phyloP scores from a whole-genome alignment of 2,113 vertebrate species.

The Chelonoidis abingdonii region DNA sequence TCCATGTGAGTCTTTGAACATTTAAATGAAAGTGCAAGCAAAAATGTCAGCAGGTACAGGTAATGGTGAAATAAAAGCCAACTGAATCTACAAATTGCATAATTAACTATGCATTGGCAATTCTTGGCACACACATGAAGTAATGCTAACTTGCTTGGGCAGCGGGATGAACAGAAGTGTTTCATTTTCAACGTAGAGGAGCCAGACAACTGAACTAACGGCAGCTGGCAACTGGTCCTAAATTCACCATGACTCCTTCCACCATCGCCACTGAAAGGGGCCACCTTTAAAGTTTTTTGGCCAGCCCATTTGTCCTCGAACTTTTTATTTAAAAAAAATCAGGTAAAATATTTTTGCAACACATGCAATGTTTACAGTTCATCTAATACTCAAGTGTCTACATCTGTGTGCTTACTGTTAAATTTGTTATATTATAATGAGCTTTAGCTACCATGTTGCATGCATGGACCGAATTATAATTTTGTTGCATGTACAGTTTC shows the following conservation, averaged over 20 bases:
- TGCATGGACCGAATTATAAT: background rate
- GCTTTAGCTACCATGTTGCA: background rate
- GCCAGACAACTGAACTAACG: background rate
- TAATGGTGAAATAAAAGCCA: slow-evolving; percentile 16
- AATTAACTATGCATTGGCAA: slow-evolving; percentile 28
- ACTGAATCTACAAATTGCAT: background rate
- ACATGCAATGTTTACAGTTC: background rate
- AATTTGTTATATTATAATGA: background rate
- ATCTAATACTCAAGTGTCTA: background rate
- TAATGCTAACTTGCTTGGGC: slow-evolving; percentile 14
- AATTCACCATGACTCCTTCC: background rate
- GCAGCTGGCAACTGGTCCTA: background rate
- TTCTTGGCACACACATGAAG: background rate
- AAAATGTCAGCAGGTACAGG: background rate
- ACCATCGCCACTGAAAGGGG: background rate
- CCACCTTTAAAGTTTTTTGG: background rate
- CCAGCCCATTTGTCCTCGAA: background rate
- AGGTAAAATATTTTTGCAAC: slow-evolving; percentile 60
- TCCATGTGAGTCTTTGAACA: background rate
- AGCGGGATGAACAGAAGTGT: background rate
- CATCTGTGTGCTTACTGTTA: background rate
- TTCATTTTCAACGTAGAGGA: background rate
- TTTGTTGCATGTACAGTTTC: background rate
- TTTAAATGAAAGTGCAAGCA: background rate
- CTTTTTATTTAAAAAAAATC: slow-evolving; percentile 9